These are phyloP conservation scores for Aleadryas rufinucha DNA, from an alignment of 2,113 vertebrate species.

Conservation along the genomic window DNA sequence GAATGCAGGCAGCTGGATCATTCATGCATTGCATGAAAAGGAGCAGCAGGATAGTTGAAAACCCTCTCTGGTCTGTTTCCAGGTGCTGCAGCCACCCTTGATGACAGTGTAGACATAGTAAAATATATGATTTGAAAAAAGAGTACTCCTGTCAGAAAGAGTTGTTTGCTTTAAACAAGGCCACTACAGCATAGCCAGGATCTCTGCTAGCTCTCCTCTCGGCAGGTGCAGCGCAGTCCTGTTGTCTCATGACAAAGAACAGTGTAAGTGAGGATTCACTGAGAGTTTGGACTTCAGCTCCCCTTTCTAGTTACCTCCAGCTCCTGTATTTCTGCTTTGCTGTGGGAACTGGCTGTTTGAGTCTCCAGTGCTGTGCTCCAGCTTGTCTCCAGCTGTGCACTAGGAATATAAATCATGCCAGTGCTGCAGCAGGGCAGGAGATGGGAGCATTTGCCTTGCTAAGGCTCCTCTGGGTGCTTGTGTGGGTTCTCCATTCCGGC, in stretches of 20 bases:
- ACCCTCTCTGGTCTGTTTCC: background rate
- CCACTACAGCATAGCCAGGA: background rate
- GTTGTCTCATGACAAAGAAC: background rate
- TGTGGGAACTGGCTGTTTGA: background rate
- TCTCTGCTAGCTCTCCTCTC: background rate
- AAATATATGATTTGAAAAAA: background rate
- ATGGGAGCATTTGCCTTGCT: background rate
- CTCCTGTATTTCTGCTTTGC: background rate
- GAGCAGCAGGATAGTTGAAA: background rate
- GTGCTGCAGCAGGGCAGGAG: background rate
- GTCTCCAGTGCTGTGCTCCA: background rate
- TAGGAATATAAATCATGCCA: constrained; percentile 22
- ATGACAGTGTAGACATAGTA: background rate
- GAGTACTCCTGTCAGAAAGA: background rate
- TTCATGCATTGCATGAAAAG: background rate
- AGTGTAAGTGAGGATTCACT: background rate
- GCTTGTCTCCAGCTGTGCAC: constrained; percentile 8
- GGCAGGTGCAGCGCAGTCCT: background rate
- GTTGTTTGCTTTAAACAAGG: background rate
- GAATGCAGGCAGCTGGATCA: background rate
- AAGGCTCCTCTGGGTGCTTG: background rate
- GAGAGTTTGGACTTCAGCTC: background rate
- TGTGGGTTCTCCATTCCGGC: background rate
- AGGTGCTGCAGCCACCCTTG: background rate
- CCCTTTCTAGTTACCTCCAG: background rate